A percentile compares a stretch with the other conserved stretches of the same genome.
Evolutionary conservation across 2,797 vertebrate genomes (phyloP).

Genomic region (Sciurus carolinensis): DNA sequence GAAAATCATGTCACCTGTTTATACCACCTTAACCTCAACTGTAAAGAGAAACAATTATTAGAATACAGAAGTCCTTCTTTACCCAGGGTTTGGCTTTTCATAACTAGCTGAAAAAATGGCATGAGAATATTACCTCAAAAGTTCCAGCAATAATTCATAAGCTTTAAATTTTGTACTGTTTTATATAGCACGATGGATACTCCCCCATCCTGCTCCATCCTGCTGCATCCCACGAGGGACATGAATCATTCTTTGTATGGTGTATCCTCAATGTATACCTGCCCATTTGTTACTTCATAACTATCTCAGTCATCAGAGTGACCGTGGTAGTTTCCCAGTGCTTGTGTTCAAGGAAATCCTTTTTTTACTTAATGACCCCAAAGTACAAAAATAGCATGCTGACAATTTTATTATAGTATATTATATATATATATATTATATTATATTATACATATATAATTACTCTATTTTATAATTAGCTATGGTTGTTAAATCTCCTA

Average conservation of each 20-base stretch:
- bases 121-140: background rate
- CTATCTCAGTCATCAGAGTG: background rate
- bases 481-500: background rate
- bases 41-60: background rate
- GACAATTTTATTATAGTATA: background rate
- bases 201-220: background rate
- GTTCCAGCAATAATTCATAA: background rate
- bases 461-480: background rate
- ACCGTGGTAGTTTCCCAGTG: background rate
- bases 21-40: background rate
- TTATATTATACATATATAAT: background rate
- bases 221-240: background rate
- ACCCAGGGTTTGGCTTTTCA: background rate
- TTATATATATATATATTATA: background rate
- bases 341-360: background rate
- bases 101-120: background rate
- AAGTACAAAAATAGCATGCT: background rate
- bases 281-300: background rate
- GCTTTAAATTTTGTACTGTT: background rate
- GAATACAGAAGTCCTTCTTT: background rate
- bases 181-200: background rate
- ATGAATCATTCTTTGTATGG: background rate
- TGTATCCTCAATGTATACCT: too few species aligned
- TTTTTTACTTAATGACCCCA: background rate
- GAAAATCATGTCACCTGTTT: background rate